Conservation (phyloP, 2,888 invertebrate species). For the Ramazzottius varieornatus region DNA sequence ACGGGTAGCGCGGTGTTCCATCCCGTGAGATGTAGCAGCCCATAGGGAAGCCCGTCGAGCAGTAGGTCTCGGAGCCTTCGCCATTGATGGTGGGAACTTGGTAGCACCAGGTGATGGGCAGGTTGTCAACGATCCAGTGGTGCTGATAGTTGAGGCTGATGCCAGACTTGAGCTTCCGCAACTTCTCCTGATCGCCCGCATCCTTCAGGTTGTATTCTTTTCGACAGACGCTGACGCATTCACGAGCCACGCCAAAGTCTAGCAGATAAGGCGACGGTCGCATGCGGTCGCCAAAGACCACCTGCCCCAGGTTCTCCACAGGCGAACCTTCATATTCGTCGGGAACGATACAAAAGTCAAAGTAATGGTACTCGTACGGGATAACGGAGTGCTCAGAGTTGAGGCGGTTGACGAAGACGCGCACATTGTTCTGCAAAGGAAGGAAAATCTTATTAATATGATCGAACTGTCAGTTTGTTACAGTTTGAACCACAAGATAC, state of each 20-base stretch:
- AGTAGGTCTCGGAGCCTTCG: constrained; percentile 31
- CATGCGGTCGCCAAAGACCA: constrained; percentile 95
- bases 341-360: constrained; percentile 59
- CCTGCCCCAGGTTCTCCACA: constrained; percentile 90
- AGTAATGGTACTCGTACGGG: constrained; percentile 90
- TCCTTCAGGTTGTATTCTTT: constrained; percentile 40
- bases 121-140: constrained; percentile 81
- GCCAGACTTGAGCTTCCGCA: constrained; percentile 62
- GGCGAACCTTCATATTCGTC: constrained; percentile 40
- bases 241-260: constrained; percentile 45
- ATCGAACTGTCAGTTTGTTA: too few species aligned
- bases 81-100: constrained; percentile 28
- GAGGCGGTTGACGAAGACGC: constrained; percentile 72
- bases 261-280: constrained; percentile 73
- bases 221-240: constrained; percentile 26
- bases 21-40: constrained; percentile 56
- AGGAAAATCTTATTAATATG: constrained; percentile 5
- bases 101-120: constrained; percentile 97
- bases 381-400: constrained; percentile 94
- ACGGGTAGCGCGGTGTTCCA: constrained; percentile 27
- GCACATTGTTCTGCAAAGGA: constrained; percentile 51
- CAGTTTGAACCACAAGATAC: too few species aligned
- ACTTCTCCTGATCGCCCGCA: constrained; percentile 35
- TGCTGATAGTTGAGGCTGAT: constrained; percentile 88
- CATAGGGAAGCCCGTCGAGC: constrained; percentile 89